phyloP scores from a whole-genome alignment of 1,140 invertebrate species.

The Drosophila quadrilineata region DNA sequence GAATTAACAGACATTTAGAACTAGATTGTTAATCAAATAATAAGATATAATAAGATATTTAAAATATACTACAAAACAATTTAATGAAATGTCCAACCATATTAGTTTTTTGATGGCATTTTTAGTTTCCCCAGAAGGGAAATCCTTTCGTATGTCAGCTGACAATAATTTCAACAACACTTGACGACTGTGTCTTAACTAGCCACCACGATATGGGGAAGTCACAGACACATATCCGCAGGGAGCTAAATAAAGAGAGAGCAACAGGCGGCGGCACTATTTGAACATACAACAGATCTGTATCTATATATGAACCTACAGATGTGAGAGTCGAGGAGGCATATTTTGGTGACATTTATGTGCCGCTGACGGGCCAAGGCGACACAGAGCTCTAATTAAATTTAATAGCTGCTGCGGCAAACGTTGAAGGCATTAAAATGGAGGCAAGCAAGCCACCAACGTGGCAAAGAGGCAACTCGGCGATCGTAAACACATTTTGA shows the following conservation, averaged over 20 bases:
- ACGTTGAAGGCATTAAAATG: constrained; percentile 64
- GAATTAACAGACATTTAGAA: no score
- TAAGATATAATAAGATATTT: no score
- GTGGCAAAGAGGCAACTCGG: constrained; percentile 15
- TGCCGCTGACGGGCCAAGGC: constrained; percentile 42
- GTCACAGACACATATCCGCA: constrained; percentile 22
- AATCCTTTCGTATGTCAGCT: constrained; percentile 71
- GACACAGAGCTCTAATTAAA: constrained; percentile 76
- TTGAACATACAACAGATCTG: constrained; percentile 10
- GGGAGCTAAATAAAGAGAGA: constrained; percentile 34
- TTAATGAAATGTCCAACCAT: no score
- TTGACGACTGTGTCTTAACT: constrained; percentile 21
- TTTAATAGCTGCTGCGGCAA: constrained; percentile 72
- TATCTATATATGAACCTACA: not conserved
- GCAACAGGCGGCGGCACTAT: constrained; percentile 30
- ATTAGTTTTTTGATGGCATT: constrained; percentile 2
- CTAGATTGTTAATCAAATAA: no score
- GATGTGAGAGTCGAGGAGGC: constrained; percentile 34
- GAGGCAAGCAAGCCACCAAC: constrained; percentile 53
- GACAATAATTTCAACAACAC: constrained; percentile 45
- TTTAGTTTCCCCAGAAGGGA: constrained; percentile 55
- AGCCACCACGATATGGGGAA: constrained; percentile 42
- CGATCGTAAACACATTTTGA: constrained; percentile 70
- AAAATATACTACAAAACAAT: no score
- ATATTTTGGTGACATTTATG: constrained; percentile 75